These are phyloP conservation scores for Lamellibrachia luymesi DNA, from an alignment of 1,140 invertebrate species.

Conservation along the genomic window DNA sequence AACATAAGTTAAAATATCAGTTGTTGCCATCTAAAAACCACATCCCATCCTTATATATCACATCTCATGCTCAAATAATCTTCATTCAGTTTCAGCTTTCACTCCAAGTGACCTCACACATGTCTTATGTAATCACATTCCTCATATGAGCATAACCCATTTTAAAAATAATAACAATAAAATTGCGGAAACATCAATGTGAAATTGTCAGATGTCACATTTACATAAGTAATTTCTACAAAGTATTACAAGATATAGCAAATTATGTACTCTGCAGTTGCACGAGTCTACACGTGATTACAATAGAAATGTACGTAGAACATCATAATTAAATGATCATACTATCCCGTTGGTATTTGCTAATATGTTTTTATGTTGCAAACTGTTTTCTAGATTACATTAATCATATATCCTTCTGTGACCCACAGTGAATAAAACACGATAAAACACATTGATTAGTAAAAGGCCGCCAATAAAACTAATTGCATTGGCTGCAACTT, in stretches of 20 bases:
- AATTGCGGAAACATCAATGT: neutral
- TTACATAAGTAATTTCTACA: neutral
- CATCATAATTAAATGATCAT: neutral
- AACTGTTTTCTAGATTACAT: neutral
- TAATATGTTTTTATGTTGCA: neutral
- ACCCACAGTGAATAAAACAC: neutral
- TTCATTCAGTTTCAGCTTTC: neutral
- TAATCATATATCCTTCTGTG: neutral
- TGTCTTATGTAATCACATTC: neutral
- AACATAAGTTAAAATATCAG: neutral
- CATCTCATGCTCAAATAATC: neutral
- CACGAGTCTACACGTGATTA: neutral
- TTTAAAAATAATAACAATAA: neutral
- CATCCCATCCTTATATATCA: neutral
- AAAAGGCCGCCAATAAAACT: neutral
- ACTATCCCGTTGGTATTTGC: neutral
- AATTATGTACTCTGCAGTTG: neutral
- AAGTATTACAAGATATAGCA: neutral
- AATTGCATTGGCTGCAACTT: neutral
- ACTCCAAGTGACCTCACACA: neutral
- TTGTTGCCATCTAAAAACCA: neutral
- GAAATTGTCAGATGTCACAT: neutral
- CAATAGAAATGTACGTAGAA: neutral
- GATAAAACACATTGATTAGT: neutral
- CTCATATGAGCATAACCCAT: neutral